Conservation (phyloP, 1,140 invertebrate genomes). For the Apis dorsata region DNA sequence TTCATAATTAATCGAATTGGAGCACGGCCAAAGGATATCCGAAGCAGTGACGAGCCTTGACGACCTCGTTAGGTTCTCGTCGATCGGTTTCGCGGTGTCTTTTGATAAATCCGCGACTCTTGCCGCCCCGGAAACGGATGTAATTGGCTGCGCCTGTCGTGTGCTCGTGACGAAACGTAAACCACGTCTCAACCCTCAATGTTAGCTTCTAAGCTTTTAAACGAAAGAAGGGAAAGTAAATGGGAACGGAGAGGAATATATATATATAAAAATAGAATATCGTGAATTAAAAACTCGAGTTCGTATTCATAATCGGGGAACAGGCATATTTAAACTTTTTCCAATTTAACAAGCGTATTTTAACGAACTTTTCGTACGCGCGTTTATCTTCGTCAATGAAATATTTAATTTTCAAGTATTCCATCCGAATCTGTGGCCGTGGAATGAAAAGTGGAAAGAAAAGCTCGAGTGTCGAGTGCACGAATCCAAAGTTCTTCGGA, state of each 20-base stretch:
- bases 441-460: neutral
- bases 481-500: neutral
- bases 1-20: constrained; percentile 68
- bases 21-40: constrained; percentile 59
- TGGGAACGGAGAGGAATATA: neutral
- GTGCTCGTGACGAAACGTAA: neutral
- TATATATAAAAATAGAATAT: no score
- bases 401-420: constrained; percentile 33
- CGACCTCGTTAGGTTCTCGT: constrained; percentile 53
- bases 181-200: neutral
- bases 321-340: neutral
- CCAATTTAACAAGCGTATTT: constrained; percentile 17
- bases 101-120: constrained; percentile 38
- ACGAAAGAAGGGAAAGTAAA: neutral
- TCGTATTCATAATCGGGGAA: neutral
- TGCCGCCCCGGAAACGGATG: constrained; percentile 29
- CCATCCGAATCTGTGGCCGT: neutral
- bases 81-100: constrained; percentile 49
- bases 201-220: neutral
- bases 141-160: constrained; percentile 26
- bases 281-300: neutral
- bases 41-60: constrained; percentile 42
- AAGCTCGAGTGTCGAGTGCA: neutral
- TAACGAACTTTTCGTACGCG: neutral
- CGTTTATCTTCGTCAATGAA: constrained; percentile 7